These are phyloP conservation scores for Caprella mutica DNA, from an alignment of 2,888 invertebrate genomes.

Conservation along the genomic window DNA sequence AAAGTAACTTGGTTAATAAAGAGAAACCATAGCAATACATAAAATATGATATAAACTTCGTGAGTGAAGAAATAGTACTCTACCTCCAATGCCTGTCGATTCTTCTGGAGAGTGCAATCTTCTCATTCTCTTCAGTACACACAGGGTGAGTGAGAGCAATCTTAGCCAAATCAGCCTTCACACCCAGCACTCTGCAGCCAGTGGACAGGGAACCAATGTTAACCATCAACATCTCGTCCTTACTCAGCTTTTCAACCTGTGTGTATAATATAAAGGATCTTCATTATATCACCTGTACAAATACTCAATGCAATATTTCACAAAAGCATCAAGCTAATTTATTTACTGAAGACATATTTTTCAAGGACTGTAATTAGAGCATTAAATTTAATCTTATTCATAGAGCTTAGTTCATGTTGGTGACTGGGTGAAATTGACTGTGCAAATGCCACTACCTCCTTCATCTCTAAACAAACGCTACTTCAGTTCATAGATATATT, in stretches of 20 bases:
- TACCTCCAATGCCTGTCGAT: slow-evolving; percentile 99
- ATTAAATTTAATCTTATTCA: no score
- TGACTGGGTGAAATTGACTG: no score
- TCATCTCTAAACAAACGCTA: no score
- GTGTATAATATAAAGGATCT: no score
- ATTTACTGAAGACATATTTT: no score
- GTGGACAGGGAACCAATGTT: slow-evolving; percentile 98
- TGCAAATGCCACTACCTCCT: no score
- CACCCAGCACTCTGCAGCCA: slow-evolving; percentile 87
- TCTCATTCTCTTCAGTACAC: slow-evolving; percentile 96
- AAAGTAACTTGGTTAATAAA: slow-evolving; percentile 22
- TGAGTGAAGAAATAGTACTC: slow-evolving; percentile 36
- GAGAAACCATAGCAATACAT: not conserved
- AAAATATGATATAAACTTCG: not conserved
- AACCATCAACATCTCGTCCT: slow-evolving; percentile 83
- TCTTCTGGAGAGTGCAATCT: slow-evolving; percentile 95
- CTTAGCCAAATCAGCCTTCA: slow-evolving; percentile 92
- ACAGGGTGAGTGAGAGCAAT: slow-evolving; percentile 94
- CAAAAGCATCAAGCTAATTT: no score
- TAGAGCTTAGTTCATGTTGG: no score
- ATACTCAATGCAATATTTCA: no score
- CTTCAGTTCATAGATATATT: no score
- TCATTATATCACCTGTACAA: no score
- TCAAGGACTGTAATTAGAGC: no score
- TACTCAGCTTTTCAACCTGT: slow-evolving; percentile 75